These are phyloP conservation scores for Cardiocondyla obscurior DNA, from an alignment of 1,140 invertebrate species.

Conservation along the genomic window DNA sequence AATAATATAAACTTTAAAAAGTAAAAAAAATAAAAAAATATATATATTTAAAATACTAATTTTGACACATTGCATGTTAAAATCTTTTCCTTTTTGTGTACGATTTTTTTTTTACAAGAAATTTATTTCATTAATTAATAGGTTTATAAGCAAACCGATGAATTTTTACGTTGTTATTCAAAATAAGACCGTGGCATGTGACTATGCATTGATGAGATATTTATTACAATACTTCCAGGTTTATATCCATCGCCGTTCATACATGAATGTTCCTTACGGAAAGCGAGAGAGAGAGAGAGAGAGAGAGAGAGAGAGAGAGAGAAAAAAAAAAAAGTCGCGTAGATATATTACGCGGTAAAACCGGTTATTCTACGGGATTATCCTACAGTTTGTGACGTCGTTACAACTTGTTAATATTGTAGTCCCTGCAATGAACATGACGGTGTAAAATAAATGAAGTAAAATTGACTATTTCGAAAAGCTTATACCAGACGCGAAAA, in stretches of 20 bases:
- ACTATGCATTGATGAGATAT: neutral
- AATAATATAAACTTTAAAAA: too few relatives aligned
- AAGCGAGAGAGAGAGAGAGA: too few relatives aligned
- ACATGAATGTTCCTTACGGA: conserved; percentile 4
- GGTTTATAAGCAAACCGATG: neutral
- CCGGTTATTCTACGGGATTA: conserved; percentile 43
- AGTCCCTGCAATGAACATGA: neutral
- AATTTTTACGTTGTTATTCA: neutral
- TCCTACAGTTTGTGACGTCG: neutral
- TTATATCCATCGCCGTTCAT: conserved; percentile 4
- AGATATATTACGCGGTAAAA: conserved; percentile 21
- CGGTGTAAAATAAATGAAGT: neutral
- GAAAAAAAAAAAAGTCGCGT: conserved; percentile 14
- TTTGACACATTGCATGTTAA: too few relatives aligned
- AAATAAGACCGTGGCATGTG: too few relatives aligned
- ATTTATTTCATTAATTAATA: too few relatives aligned
- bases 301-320: too few relatives aligned
- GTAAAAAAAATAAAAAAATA: too few relatives aligned
- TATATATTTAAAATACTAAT: too few relatives aligned
- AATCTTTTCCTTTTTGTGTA: neutral
- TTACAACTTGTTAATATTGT: conserved; percentile 8
- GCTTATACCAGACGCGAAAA: neutral
- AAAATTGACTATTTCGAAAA: neutral
- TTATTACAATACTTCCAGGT: neutral
- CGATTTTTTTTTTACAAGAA: too few relatives aligned